Evolutionary conservation across 2,797 vertebrate species (phyloP).

Genomic region (Chanos chanos): DNA sequence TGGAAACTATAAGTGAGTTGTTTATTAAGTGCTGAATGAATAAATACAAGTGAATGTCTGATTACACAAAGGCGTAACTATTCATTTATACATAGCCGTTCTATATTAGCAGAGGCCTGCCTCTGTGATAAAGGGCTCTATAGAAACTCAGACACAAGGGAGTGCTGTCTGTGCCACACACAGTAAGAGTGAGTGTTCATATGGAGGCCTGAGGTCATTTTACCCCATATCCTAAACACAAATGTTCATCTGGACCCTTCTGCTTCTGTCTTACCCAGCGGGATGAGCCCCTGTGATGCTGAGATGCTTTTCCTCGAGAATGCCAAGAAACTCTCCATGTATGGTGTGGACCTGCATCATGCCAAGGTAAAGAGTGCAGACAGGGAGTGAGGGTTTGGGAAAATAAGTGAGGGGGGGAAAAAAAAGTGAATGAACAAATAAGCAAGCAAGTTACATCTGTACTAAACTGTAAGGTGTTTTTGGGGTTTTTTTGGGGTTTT

Average conservation of each 20-base stretch:
- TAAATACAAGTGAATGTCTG: slow-evolving; percentile 10
- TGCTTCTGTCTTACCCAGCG: slow-evolving; percentile 89
- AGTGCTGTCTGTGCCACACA: slow-evolving; percentile 1
- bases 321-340: slow-evolving; percentile 98
- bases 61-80: slow-evolving; percentile 18
- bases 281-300: slow-evolving; percentile 97
- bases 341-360: slow-evolving; percentile 96
- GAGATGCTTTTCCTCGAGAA: slow-evolving; percentile 98
- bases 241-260: slow-evolving; percentile 85
- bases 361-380: slow-evolving; percentile 98
- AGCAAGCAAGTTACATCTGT: not conserved
- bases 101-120: slow-evolving; percentile 11
- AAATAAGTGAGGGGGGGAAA: not conserved
- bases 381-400: not conserved
- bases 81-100: not conserved
- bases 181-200: not conserved
- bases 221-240: not conserved
- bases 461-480: not conserved
- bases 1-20: slow-evolving; percentile 3
- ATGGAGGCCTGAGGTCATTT: not conserved
- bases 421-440: not conserved
- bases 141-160: slow-evolving; percentile 11
- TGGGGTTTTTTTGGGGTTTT: too few relatives aligned
- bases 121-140: slow-evolving; percentile 3
- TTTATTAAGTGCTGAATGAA: slow-evolving; percentile 10